Conservation (phyloP, 1,140 invertebrate species). For the Sarcophaga peregrina region DNA sequence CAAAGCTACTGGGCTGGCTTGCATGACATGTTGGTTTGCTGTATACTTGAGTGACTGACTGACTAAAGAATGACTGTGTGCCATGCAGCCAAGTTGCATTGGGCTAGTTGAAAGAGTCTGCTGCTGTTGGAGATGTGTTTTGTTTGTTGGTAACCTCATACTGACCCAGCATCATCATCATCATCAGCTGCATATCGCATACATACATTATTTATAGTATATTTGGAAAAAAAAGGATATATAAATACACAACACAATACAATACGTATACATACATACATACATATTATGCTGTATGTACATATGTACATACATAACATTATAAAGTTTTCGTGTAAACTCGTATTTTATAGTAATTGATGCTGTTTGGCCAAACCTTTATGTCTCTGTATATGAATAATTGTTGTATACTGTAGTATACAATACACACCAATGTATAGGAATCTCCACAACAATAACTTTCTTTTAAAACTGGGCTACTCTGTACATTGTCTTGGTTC, state of each 20-base stretch:
- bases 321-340: conserved; percentile 25
- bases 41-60: too few species aligned
- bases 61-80: too few species aligned
- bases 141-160: conserved; percentile 19
- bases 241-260: neutral
- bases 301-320: neutral
- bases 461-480: too few species aligned
- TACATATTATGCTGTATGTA: neutral
- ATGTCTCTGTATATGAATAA: neutral
- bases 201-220: conserved; percentile 9
- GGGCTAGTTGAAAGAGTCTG: neutral
- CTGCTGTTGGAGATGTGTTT: neutral
- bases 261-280: neutral
- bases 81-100: too few species aligned
- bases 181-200: conserved; percentile 31
- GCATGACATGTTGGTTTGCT: too few species aligned
- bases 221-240: neutral
- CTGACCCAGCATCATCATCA: conserved; percentile 28
- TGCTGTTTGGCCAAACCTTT: conserved; percentile 15
- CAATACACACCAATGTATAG: too few species aligned
- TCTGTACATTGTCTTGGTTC: too few species aligned
- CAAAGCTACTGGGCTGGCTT: neutral
- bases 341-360: conserved; percentile 22
- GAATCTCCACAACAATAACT: too few species aligned
- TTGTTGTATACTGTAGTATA: too few species aligned